Percentiles rank a stretch among this genome's conserved stretches.
phyloP scores from a whole-genome alignment of 2,888 invertebrate species.

The Hemithea aestivaria region DNA sequence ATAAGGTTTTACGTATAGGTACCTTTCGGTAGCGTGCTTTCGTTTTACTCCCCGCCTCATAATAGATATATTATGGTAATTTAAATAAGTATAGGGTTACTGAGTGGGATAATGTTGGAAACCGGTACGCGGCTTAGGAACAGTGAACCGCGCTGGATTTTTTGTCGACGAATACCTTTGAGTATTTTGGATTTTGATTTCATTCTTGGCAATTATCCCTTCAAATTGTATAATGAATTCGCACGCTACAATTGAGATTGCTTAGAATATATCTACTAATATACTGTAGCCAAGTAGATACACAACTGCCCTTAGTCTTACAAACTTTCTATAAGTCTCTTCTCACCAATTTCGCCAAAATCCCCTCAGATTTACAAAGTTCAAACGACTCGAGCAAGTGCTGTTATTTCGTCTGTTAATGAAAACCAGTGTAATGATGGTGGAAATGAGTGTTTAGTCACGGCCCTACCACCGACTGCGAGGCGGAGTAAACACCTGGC shows the following conservation, averaged over 20 bases:
- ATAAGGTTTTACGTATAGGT: slow-evolving; percentile 22
- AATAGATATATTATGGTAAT: slow-evolving; percentile 9
- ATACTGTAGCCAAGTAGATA: no score
- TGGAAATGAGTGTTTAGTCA: slow-evolving; percentile 31
- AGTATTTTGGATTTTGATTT: no score
- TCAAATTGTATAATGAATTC: no score
- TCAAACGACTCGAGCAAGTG: no score
- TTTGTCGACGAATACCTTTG: background rate
- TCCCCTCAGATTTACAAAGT: no score
- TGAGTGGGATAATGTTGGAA: slow-evolving; percentile 13
- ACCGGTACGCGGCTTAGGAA: slow-evolving; percentile 16
- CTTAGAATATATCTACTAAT: no score
- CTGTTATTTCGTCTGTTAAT: no score
- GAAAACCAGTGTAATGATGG: background rate
- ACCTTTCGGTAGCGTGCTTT: slow-evolving; percentile 14
- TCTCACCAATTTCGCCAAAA: no score
- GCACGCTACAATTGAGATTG: no score
- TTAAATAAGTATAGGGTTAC: slow-evolving; percentile 20
- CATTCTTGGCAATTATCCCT: no score
- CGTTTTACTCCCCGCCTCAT: slow-evolving; percentile 11
- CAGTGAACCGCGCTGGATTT: slow-evolving; percentile 7
- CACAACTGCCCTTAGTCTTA: no score
- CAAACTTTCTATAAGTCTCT: no score
- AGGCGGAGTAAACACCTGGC: slow-evolving; percentile 43
- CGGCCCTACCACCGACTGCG: slow-evolving; percentile 27